Evolutionary conservation across 2,888 invertebrate species (phyloP).

Genomic region (Thalpophila matura): DNA sequence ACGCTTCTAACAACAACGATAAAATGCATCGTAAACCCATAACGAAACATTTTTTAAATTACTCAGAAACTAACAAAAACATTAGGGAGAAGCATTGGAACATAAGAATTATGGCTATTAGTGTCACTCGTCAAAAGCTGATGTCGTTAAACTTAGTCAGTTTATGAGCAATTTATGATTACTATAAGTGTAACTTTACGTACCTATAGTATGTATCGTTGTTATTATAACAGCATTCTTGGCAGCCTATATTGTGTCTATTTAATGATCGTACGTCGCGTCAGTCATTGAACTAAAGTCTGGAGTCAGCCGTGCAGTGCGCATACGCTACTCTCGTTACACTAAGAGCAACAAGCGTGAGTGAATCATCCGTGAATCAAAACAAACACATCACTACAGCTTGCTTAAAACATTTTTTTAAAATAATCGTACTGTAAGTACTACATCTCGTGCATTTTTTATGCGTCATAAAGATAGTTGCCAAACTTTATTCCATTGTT

Average conservation of each 20-base stretch:
- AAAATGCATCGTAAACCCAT: slow-evolving; percentile 42
- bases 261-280: slow-evolving; percentile 62
- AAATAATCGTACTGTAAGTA: slow-evolving; percentile 1
- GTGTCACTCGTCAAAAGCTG: slow-evolving; percentile 55
- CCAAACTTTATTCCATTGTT: slow-evolving; percentile 48
- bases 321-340: slow-evolving; percentile 51
- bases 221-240: slow-evolving; percentile 64
- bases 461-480: slow-evolving; percentile 44
- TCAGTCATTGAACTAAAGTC: slow-evolving; percentile 66
- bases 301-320: slow-evolving; percentile 56
- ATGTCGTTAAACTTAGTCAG: slow-evolving; percentile 52
- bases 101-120: slow-evolving; percentile 35
- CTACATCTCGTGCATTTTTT: slow-evolving; percentile 15
- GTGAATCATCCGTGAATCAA: slow-evolving; percentile 59
- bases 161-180: slow-evolving; percentile 52
- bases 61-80: slow-evolving; percentile 22
- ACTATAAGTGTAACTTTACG: slow-evolving; percentile 40
- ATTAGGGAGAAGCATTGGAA: slow-evolving; percentile 7
- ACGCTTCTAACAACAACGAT: slow-evolving; percentile 32
- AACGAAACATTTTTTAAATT: slow-evolving; percentile 32
- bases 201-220: slow-evolving; percentile 50
- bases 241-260: slow-evolving; percentile 65
- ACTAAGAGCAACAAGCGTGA: slow-evolving; percentile 47
- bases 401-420: slow-evolving; percentile 21
- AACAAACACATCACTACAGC: slow-evolving; percentile 49